Evolutionary conservation across 2,113 vertebrate species (phyloP).

Genomic region (Bos indicus): DNA sequence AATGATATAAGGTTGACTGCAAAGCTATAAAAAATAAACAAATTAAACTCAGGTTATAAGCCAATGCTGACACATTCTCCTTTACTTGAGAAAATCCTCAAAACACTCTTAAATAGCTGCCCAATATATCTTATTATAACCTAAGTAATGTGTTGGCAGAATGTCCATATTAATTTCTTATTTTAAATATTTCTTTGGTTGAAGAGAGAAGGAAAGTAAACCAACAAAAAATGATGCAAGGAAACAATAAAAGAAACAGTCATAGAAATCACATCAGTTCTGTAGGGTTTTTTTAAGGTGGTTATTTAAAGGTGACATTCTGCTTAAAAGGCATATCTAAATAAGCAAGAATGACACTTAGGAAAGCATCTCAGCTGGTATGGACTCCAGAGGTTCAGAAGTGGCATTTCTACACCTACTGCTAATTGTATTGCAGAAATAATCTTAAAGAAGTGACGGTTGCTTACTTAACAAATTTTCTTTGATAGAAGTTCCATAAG

Average conservation of each 20-base stretch:
- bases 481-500: neutral
- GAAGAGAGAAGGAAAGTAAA: neutral
- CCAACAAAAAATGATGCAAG: neutral
- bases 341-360: neutral
- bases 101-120: neutral
- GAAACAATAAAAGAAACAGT: neutral
- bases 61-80: slow-evolving; percentile 24
- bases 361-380: neutral
- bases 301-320: neutral
- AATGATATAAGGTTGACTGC: slow-evolving; percentile 35
- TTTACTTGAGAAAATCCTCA: slow-evolving; percentile 35
- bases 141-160: slow-evolving; percentile 13
- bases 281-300: neutral
- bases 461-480: neutral
- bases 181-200: neutral
- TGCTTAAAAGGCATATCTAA: neutral
- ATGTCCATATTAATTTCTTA: neutral
- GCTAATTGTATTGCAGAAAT: neutral
- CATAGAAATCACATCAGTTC: neutral
- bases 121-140: slow-evolving; percentile 11
- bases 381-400: neutral
- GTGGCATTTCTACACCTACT: neutral
- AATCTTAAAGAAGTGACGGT: neutral
- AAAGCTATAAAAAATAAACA: slow-evolving; percentile 55
- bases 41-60: slow-evolving; percentile 60